phyloP scores from a whole-genome alignment of 2,797 vertebrate genomes.

The Morelia viridis region DNA sequence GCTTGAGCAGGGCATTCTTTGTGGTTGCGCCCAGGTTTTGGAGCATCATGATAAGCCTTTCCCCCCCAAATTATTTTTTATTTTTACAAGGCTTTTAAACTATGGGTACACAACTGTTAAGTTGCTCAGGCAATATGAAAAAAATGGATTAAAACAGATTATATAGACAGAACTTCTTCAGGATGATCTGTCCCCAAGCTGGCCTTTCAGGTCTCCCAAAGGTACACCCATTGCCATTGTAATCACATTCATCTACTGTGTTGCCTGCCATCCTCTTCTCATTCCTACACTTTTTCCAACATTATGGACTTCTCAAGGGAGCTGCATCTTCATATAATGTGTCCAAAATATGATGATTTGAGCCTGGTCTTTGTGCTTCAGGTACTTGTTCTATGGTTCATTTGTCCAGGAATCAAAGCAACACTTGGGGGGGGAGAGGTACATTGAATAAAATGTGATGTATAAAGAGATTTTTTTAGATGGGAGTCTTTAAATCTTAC shows the following conservation, averaged over 20 bases:
- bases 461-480: neutral
- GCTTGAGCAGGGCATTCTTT: neutral
- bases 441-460: neutral
- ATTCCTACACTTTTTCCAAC: neutral
- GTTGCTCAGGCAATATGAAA: neutral
- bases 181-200: neutral
- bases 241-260: neutral
- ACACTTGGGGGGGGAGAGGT: neutral
- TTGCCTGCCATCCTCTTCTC: neutral
- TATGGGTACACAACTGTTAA: neutral
- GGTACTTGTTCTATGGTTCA: neutral
- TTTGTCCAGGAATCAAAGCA: neutral
- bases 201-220: neutral
- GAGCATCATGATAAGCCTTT: neutral
- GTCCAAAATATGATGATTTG: neutral
- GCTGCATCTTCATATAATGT: neutral
- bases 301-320: neutral
- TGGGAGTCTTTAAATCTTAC: neutral
- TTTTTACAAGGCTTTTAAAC: neutral
- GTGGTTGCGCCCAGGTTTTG: neutral
- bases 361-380: neutral
- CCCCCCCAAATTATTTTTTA: neutral
- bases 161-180: neutral
- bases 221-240: neutral
- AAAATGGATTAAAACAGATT: neutral